Evolutionary conservation across 2,888 invertebrate species (phyloP), one percentile per base, ranked within the genome.

Genomic region (Platerodrilus igneus): DNA sequence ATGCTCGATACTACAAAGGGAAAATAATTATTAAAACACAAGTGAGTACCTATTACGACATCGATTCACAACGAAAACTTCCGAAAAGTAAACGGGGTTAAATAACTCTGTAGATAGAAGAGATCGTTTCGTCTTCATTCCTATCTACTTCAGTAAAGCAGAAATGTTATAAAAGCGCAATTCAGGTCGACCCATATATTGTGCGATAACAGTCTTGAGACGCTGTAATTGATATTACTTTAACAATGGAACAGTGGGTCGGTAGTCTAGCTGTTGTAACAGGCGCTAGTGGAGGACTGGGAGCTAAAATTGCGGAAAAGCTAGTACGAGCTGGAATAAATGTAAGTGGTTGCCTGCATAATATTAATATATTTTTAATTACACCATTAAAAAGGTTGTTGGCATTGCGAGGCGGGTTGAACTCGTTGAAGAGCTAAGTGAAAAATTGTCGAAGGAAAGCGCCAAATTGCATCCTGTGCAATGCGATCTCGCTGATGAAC

Each of bases 201-300:
- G n/a, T n/a, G n/a, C n/a, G n/a, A n/a, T n/a, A n/a, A n/a, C n/a
- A n/a, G n/a, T n/a, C n/a, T n/a, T n/a, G n/a, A 17, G 28, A 28
- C 28, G 18, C 21, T 31, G 29, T 36, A 41, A 41, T 37, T 37
- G 36, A 41, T 41, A 41, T 41, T 36, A 36, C 22, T 28, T 26
- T 22, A 30, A 36, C 36, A 41, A 41, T 36, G 41, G 41, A 41
- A 20, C 30, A 36, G 41, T 41, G 36, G 41, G 35, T 26, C 31
- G 41, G 41, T 29, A 32, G 41, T 41, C 31, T 36, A 36, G 36
- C 36, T 10, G 32, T 37, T 7, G 41, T 41, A 32, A 37, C 41
- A 32, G 36, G 32, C 15, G 35, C 41, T 21, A 38, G 31, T 32
- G 41, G 17, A 9, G 41, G 41, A 32, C 31, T 41, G 32, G 41